Percentiles rank a stretch among this genome's conserved stretches.
These are phyloP conservation scores for Prosapia bicincta DNA, from an alignment of 2,888 invertebrate species.

Conservation along the genomic window DNA sequence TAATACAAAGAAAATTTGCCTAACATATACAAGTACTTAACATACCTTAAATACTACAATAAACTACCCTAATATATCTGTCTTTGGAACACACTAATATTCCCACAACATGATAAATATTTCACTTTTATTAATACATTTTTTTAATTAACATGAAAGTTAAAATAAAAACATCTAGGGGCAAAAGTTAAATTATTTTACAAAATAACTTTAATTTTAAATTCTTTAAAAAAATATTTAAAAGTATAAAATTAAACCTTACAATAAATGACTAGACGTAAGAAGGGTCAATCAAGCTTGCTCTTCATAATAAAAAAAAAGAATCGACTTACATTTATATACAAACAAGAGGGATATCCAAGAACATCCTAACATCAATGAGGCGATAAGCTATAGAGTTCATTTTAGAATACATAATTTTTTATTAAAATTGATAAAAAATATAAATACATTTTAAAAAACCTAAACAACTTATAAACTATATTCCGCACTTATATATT, in stretches of 20 bases:
- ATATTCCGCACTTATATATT: neutral
- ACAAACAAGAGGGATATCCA: neutral
- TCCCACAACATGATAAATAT: neutral
- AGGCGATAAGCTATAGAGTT: neutral
- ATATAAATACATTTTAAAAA: slow-evolving; percentile 2
- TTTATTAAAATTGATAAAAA: neutral
- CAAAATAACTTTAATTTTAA: too few species aligned
- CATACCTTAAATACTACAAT: neutral
- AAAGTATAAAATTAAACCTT: neutral
- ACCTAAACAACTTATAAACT: neutral
- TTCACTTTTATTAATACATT: too few species aligned
- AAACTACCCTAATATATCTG: neutral
- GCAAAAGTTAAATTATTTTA: too few species aligned
- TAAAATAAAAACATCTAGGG: too few species aligned
- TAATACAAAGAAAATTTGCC: too few species aligned
- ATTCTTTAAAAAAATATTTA: too few species aligned
- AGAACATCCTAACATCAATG: neutral
- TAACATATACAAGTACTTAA: too few species aligned
- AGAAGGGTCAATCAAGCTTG: neutral
- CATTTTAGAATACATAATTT: neutral
- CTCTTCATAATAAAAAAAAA: neutral
- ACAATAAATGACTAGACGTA: neutral
- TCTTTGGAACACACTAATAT: neutral
- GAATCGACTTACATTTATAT: neutral
- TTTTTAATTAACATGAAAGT: too few species aligned